phyloP scores from a whole-genome alignment of 2,888 invertebrate genomes.

The Abrostola triplasia region DNA sequence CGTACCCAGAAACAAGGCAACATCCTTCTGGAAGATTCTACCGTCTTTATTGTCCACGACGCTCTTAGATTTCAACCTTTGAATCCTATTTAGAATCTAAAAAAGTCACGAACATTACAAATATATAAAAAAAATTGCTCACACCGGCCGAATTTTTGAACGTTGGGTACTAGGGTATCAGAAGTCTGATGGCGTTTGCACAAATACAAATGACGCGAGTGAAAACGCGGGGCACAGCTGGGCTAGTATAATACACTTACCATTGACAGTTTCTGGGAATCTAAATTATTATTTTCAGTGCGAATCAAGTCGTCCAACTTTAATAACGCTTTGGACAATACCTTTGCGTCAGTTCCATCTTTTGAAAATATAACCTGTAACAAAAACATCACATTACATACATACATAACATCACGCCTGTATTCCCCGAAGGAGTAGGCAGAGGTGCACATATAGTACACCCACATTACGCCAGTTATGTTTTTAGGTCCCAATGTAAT shows the following conservation, averaged over 20 bases:
- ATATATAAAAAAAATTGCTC: neutral
- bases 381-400: too few species aligned
- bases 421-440: too few species aligned
- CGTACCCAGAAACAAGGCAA: slow-evolving; percentile 69
- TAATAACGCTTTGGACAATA: slow-evolving; percentile 52
- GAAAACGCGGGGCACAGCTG: too few species aligned
- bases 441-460: too few species aligned
- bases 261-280: slow-evolving; percentile 25
- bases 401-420: too few species aligned
- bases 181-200: too few species aligned
- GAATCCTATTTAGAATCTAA: slow-evolving; percentile 61
- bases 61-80: slow-evolving; percentile 52
- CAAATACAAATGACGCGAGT: too few species aligned
- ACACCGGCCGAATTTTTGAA: neutral
- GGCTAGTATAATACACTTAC: slow-evolving; percentile 50
- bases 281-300: slow-evolving; percentile 17
- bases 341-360: slow-evolving; percentile 56
- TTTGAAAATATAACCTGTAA: slow-evolving; percentile 67
- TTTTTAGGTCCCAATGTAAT: too few species aligned
- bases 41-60: slow-evolving; percentile 54
- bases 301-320: slow-evolving; percentile 59
- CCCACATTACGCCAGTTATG: too few species aligned
- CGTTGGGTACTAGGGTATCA: too few species aligned
- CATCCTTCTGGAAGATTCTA: slow-evolving; percentile 65
- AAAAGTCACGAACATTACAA: slow-evolving; percentile 22